phyloP scores from a whole-genome alignment of 2,888 invertebrate species.

The Epinotia brunnichana region DNA sequence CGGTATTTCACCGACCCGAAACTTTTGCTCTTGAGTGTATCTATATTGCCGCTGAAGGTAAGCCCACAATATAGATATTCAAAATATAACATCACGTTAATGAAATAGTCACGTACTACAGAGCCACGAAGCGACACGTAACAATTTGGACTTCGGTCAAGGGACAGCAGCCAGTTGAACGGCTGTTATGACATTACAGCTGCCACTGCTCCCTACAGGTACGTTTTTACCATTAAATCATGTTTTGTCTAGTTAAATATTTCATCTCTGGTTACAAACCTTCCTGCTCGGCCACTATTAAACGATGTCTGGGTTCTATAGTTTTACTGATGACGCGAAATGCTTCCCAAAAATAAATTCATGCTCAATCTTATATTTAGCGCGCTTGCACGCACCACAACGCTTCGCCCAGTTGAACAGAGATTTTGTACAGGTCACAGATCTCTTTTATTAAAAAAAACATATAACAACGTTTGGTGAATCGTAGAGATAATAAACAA shows the following conservation, averaged over 20 bases:
- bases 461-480: slow-evolving; percentile 60
- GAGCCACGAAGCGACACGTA: slow-evolving; percentile 47
- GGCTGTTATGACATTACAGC: slow-evolving; percentile 45
- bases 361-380: slow-evolving; percentile 83
- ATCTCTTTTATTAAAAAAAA: slow-evolving; percentile 64
- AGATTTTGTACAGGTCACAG: slow-evolving; percentile 78
- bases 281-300: slow-evolving; percentile 51
- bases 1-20: too few relatives aligned
- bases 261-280: slow-evolving; percentile 46
- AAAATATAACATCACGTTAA: slow-evolving; percentile 45
- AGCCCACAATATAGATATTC: neutral
- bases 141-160: slow-evolving; percentile 60
- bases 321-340: slow-evolving; percentile 78
- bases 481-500: slow-evolving; percentile 62
- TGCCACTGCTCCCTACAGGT: slow-evolving; percentile 42
- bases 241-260: neutral
- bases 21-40: too few relatives aligned
- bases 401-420: slow-evolving; percentile 77
- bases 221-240: slow-evolving; percentile 30
- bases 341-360: slow-evolving; percentile 80
- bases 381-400: slow-evolving; percentile 74
- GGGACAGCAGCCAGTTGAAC: slow-evolving; percentile 44
- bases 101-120: slow-evolving; percentile 58
- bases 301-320: slow-evolving; percentile 45
- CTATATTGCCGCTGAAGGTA: neutral